Percentiles rank a stretch among this genome's conserved stretches.
Evolutionary conservation across 2,113 vertebrate genomes (phyloP).

Genomic region (Ceuthmochares aereus): DNA sequence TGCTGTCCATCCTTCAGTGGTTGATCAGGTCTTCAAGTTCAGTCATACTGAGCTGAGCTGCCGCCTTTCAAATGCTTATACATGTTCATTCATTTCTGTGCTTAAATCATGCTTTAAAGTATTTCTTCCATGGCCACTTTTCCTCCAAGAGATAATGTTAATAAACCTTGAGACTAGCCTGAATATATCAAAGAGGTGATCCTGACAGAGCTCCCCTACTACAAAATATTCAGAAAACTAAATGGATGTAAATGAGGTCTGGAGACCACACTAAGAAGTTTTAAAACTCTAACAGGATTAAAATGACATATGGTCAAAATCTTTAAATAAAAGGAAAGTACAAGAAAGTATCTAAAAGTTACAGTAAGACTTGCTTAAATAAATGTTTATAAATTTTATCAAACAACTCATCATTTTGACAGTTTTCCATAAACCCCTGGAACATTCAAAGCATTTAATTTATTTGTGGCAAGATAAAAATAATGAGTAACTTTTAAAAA

Average conservation of each 20-base stretch:
- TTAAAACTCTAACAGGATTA: conserved; percentile 8
- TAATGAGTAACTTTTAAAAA: conserved; percentile 20
- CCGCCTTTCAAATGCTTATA: neutral
- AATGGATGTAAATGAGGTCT: neutral
- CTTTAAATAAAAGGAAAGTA: conserved; percentile 48
- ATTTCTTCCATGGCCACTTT: neutral
- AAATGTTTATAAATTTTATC: conserved; percentile 56
- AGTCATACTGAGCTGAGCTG: neutral
- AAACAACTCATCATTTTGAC: conserved; percentile 55
- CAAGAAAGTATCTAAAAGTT: conserved; percentile 35
- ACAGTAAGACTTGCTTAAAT: conserved; percentile 31
- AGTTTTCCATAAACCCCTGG: conserved; percentile 53
- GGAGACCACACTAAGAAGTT: conserved; percentile 9
- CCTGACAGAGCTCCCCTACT: neutral
- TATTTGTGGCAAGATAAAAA: conserved; percentile 55
- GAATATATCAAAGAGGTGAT: neutral
- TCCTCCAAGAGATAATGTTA: neutral
- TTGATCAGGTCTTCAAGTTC: neutral
- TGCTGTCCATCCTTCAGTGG: neutral
- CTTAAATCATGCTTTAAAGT: neutral
- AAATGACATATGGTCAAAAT: neutral
- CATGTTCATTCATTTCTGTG: neutral
- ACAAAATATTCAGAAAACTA: conserved; percentile 1
- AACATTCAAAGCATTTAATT: conserved; percentile 21
- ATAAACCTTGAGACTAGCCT: neutral